A percentile compares a stretch with the other conserved stretches of the same genome.
Conservation (phyloP, 2,888 invertebrate genomes). For the Cryptocheilus praepositus region DNA sequence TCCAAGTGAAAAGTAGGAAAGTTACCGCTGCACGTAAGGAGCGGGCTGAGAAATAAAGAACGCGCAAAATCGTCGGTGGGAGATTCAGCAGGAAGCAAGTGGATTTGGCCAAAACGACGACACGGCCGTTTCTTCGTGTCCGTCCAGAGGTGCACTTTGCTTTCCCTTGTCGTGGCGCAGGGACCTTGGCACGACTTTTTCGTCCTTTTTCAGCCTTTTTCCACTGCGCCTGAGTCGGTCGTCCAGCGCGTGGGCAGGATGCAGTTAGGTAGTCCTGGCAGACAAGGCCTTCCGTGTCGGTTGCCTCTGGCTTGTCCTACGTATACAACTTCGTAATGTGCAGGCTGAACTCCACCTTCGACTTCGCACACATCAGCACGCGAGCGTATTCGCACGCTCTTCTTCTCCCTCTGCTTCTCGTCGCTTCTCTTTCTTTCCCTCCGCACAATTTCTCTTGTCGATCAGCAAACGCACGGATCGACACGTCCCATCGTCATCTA, state of each 20-base stretch:
- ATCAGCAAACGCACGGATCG: too few species aligned
- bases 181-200: constrained; percentile 41
- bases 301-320: constrained; percentile 42
- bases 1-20: too few species aligned
- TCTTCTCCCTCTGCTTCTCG: too few species aligned
- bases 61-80: not conserved
- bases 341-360: constrained; percentile 31
- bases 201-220: constrained; percentile 18
- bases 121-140: constrained; percentile 26
- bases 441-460: too few species aligned
- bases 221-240: constrained; percentile 19
- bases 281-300: constrained; percentile 57
- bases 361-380: not conserved
- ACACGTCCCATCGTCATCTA: too few species aligned
- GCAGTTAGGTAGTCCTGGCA: constrained; percentile 50
- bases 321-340: constrained; percentile 32
- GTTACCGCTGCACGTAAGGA: too few species aligned
- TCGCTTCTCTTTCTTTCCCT: too few species aligned
- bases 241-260: constrained; percentile 54
- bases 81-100: constrained; percentile 20
- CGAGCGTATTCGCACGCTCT: too few species aligned
- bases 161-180: constrained; percentile 8
- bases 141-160: constrained; percentile 22
- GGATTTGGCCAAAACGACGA: constrained; percentile 30
- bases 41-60: too few species aligned